phyloP scores from a whole-genome alignment of 2,888 invertebrate genomes.

The Nineta flava region DNA sequence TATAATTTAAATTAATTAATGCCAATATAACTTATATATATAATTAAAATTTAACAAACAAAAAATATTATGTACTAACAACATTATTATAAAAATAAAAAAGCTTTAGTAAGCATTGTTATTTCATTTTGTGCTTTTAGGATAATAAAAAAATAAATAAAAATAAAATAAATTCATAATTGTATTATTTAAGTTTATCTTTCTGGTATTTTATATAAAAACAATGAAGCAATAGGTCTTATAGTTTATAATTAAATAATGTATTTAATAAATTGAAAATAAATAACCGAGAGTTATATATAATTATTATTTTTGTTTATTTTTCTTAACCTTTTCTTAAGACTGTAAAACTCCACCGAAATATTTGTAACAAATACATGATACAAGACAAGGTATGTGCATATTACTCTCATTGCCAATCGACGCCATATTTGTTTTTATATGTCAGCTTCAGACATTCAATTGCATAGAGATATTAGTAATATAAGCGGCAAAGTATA shows the following conservation, averaged over 20 bases:
- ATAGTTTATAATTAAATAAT: neutral
- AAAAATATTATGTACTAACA: neutral
- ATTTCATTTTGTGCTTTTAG: neutral
- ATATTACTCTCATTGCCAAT: too few species aligned
- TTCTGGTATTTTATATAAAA: neutral
- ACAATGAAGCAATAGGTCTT: neutral
- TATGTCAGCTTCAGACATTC: too few species aligned
- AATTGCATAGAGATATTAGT: too few species aligned
- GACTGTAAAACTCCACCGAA: too few species aligned
- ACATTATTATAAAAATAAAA: neutral
- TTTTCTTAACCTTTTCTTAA: too few species aligned
- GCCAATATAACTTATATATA: neutral
- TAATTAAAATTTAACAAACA: neutral
- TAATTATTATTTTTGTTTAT: neutral
- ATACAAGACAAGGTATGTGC: too few species aligned
- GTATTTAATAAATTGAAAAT: neutral
- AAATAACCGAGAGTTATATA: neutral
- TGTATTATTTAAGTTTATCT: neutral
- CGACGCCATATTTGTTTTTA: too few species aligned
- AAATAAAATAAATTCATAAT: neutral
- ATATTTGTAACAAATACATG: too few species aligned
- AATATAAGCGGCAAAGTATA: too few species aligned
- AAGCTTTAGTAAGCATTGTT: constrained; percentile 1
- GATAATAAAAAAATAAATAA: neutral
- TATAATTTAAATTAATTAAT: neutral